Conservation (phyloP, 2,797 vertebrate genomes). For the Apogon talboti region DNA sequence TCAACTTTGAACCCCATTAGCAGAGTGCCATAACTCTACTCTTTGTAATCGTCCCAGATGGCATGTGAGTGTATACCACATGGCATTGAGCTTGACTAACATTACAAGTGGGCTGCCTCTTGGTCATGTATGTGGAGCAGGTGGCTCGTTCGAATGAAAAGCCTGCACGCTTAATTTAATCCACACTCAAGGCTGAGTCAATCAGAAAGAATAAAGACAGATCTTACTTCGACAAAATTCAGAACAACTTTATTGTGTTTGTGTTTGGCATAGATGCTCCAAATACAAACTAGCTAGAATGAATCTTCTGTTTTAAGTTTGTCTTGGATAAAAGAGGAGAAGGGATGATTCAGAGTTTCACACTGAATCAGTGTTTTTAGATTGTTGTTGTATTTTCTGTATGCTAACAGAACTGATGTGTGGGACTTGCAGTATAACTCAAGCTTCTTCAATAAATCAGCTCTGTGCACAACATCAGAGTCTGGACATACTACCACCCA, state of each 20-base stretch:
- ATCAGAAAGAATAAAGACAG: background rate
- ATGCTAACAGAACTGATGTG: too few relatives aligned
- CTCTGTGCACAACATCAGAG: background rate
- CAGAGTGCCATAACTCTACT: slow-evolving; percentile 14
- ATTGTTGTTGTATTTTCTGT: too few relatives aligned
- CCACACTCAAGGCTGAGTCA: slow-evolving; percentile 11
- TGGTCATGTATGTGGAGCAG: slow-evolving; percentile 33
- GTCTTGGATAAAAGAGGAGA: background rate
- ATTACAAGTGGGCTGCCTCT: slow-evolving; percentile 24
- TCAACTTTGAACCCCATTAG: slow-evolving; percentile 31
- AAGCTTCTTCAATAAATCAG: background rate
- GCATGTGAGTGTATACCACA: slow-evolving; percentile 36
- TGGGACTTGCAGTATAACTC: too few relatives aligned
- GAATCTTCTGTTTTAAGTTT: slow-evolving; percentile 8
- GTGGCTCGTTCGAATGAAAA: slow-evolving; percentile 1
- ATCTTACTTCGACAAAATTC: slow-evolving; percentile 8
- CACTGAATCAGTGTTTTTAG: too few relatives aligned
- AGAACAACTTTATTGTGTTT: background rate
- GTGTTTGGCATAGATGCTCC: slow-evolving; percentile 10
- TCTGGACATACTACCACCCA: background rate
- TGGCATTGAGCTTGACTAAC: slow-evolving; percentile 23
- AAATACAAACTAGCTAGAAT: slow-evolving; percentile 17
- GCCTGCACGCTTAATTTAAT: slow-evolving; percentile 6
- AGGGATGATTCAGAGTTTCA: too few relatives aligned
- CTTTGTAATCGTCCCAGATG: slow-evolving; percentile 54